Evolutionary conservation across 2,113 vertebrate species (phyloP).

Genomic region (Choloepus hoffmanni): DNA sequence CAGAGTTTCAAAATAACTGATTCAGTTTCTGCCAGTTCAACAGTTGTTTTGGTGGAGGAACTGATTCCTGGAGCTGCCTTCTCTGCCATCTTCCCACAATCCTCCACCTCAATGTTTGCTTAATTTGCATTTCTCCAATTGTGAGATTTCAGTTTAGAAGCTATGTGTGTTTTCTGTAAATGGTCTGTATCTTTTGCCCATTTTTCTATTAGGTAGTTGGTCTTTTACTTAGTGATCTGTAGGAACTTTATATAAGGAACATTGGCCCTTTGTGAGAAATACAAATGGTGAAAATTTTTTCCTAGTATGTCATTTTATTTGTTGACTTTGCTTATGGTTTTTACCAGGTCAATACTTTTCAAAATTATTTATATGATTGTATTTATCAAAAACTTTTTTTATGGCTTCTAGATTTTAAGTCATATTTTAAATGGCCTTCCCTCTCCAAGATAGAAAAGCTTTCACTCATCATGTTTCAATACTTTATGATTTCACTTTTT

Average conservation of each 20-base stretch:
- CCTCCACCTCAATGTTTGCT: too few relatives aligned
- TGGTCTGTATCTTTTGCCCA: not conserved
- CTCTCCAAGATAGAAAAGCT: not conserved
- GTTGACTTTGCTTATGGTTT: constrained; percentile 10
- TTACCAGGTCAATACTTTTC: not conserved
- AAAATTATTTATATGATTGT: not conserved
- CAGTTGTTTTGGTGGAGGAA: too few relatives aligned
- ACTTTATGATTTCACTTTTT: not conserved
- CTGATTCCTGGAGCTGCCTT: too few relatives aligned
- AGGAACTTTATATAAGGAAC: not conserved
- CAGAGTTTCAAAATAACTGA: too few relatives aligned
- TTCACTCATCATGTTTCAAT: not conserved
- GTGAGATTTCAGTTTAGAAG: not conserved
- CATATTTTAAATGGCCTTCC: not conserved
- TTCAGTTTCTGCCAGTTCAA: too few relatives aligned
- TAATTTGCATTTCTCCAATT: not conserved
- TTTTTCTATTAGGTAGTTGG: not conserved
- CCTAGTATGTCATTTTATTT: not conserved
- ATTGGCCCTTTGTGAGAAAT: not conserved
- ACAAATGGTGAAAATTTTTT: not conserved
- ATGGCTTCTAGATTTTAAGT: not conserved
- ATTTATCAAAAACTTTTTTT: not conserved
- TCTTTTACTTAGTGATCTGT: not conserved
- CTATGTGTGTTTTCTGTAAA: not conserved
- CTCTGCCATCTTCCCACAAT: too few relatives aligned